Percentiles rank a stretch among this genome's conserved stretches.
phyloP scores from a whole-genome alignment of 37 sponge, comb jelly and placozoan species.

The Bolinopsis microptera region DNA sequence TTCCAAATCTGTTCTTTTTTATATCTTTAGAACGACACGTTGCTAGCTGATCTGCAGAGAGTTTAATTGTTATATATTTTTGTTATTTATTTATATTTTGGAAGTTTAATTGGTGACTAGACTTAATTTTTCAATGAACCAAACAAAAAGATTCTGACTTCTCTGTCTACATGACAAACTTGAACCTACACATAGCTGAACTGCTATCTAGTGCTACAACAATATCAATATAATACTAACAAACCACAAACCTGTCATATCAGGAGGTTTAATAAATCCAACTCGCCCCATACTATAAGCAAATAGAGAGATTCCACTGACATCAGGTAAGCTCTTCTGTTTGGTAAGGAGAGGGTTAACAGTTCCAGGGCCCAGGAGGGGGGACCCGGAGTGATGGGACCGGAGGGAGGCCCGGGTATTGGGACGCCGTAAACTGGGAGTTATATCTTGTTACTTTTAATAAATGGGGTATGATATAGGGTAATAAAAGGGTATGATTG shows the following conservation, averaged over 20 bases:
- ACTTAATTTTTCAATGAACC: too few relatives aligned
- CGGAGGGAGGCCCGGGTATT: neutral
- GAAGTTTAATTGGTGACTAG: too few relatives aligned
- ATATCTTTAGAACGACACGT: neutral
- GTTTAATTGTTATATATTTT: too few relatives aligned
- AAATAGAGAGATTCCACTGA: slow-evolving; percentile 35
- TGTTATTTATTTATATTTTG: too few relatives aligned
- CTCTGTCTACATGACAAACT: too few relatives aligned
- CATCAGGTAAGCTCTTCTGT: slow-evolving; percentile 44
- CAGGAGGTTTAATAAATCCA: slow-evolving; percentile 23
- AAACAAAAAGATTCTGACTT: too few relatives aligned
- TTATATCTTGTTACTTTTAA: too few relatives aligned
- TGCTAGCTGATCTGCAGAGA: neutral
- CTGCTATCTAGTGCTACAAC: too few relatives aligned
- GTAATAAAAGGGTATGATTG: too few relatives aligned
- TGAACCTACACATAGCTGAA: too few relatives aligned
- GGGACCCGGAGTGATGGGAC: neutral
- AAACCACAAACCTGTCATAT: slow-evolving; percentile 4
- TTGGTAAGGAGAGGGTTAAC: neutral
- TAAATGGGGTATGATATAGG: too few relatives aligned
- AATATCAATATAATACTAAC: neutral
- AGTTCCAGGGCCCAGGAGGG: neutral
- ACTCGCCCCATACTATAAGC: slow-evolving; percentile 12
- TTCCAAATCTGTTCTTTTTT: neutral
- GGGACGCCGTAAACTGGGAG: slow-evolving; percentile 9